These are phyloP conservation scores for Autographa pulchrina DNA, from an alignment of 2,888 invertebrate genomes.

Conservation along the genomic window DNA sequence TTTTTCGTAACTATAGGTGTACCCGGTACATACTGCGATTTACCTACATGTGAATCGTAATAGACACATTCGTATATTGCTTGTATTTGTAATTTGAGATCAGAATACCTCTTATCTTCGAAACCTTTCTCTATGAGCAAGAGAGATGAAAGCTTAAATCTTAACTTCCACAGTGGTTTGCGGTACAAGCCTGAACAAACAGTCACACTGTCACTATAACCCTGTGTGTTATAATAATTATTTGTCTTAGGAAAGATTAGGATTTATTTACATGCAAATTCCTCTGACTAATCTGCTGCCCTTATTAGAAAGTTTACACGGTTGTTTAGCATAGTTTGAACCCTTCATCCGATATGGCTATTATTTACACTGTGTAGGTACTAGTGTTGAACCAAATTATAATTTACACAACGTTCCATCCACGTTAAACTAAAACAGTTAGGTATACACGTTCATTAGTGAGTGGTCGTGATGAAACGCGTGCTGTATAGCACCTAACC, in stretches of 20 bases:
- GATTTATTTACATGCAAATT: conserved; percentile 17
- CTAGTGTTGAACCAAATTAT: not conserved
- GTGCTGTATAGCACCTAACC: conserved; percentile 6
- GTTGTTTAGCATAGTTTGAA: conserved; percentile 7
- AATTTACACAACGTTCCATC: conserved; percentile 3
- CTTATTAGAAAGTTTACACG: conserved; percentile 15
- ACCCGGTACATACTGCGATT: not conserved
- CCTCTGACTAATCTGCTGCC: conserved; percentile 12
- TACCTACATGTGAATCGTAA: not conserved
- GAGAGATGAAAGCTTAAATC: not conserved
- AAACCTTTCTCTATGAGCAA: not conserved
- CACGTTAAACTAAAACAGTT: not conserved
- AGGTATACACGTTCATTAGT: not conserved
- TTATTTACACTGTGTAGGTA: not conserved
- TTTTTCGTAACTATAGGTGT: not conserved
- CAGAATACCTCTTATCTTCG: not conserved
- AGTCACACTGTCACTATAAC: conserved; percentile 11
- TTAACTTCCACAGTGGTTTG: not conserved
- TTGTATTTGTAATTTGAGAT: not conserved
- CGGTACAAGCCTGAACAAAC: conserved; percentile 17
- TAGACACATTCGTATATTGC: not conserved
- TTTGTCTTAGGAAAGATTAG: conserved; percentile 19
- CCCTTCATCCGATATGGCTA: not conserved
- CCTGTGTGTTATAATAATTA: conserved; percentile 25
- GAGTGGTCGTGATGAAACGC: not conserved